Percentiles rank a stretch among this genome's conserved stretches.
Conservation (phyloP, 2,113 vertebrate species). For the Nanorana parkeri region DNA sequence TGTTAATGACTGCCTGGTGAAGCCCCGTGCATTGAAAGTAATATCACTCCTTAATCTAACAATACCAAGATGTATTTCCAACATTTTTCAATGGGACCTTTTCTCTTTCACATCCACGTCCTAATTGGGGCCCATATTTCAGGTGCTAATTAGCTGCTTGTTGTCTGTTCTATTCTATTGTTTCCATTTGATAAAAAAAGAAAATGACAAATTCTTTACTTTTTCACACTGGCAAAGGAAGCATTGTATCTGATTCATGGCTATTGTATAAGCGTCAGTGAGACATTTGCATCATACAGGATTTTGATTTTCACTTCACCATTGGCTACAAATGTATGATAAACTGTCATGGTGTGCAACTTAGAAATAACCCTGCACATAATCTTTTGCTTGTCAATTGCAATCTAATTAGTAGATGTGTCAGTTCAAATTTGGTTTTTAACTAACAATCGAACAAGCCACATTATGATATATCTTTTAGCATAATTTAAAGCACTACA, state of each 20-base stretch:
- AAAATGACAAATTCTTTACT: slow-evolving; percentile 9
- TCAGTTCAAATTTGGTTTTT: too few relatives aligned
- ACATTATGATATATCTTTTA: too few relatives aligned
- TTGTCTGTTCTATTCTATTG: slow-evolving; percentile 23
- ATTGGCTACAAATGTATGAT: neutral
- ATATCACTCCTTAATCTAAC: slow-evolving; percentile 43
- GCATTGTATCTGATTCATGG: slow-evolving; percentile 41
- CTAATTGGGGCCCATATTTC: slow-evolving; percentile 37
- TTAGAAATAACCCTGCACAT: neutral
- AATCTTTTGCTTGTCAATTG: too few relatives aligned
- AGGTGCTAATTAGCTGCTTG: slow-evolving; percentile 26
- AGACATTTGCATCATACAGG: slow-evolving; percentile 16
- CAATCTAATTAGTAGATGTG: too few relatives aligned
- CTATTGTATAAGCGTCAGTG: slow-evolving; percentile 2
- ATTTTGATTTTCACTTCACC: neutral
- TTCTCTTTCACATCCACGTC: slow-evolving; percentile 31
- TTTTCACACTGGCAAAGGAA: neutral
- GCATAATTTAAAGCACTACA: too few relatives aligned
- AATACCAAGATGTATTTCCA: slow-evolving; percentile 13
- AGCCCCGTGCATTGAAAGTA: slow-evolving; percentile 3
- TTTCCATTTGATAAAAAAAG: slow-evolving; percentile 39
- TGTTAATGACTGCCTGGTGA: slow-evolving; percentile 36
- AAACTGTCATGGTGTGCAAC: slow-evolving; percentile 2
- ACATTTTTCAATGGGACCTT: slow-evolving; percentile 36
- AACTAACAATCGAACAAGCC: too few relatives aligned